Evolutionary conservation across 2,113 vertebrate genomes (phyloP), one percentile per base, ranked within the genome.

Genomic region (Chloebia gouldiae): DNA sequence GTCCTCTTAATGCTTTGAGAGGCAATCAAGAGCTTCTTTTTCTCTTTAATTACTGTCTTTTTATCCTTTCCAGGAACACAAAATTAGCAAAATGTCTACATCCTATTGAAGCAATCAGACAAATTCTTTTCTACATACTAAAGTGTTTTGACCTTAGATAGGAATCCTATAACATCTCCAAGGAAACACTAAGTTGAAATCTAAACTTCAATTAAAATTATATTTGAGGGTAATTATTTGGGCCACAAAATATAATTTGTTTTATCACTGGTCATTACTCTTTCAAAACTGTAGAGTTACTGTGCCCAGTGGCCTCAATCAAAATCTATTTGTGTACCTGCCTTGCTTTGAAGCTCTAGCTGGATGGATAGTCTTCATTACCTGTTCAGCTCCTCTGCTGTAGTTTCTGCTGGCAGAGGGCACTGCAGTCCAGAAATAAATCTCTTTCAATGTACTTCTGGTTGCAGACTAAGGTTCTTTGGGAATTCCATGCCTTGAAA

Each of bases 31-130:
- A 81, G n/a, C n/a, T 86, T 25, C 25, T 91, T 92, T 90, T 92
- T 69, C 25, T 64, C 68, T 90, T 88, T 90, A 95, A 93, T 94
- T 88, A 70, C 28, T 82, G 20, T 61, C 50, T 92, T 93, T 92
- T 86, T 37, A 92, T 82, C 63, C 59, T 88, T 95, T 88, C 53
- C 66, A 82, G 39, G 30, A 94, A 70, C 20, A 88, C 0, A 5
- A 72, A 93, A 92, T 70, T 86, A 72, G 54, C 50, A 95, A 93
- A 95, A 94, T 61, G 30, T 92, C 89, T 83, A 66, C 31, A 50
- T 92, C 51, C 9, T 83, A 24, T 80, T 86, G 42, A 76, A 93
- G 63, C 54, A 63, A 72, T 18, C 11, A 93, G 25, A 80, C 24
- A 79, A 86, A 88, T 80, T 80, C 64, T 73, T 90, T 73, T 82